Evolutionary conservation across 1,140 invertebrate genomes (phyloP).

Genomic region (Cotesia typhae): DNA sequence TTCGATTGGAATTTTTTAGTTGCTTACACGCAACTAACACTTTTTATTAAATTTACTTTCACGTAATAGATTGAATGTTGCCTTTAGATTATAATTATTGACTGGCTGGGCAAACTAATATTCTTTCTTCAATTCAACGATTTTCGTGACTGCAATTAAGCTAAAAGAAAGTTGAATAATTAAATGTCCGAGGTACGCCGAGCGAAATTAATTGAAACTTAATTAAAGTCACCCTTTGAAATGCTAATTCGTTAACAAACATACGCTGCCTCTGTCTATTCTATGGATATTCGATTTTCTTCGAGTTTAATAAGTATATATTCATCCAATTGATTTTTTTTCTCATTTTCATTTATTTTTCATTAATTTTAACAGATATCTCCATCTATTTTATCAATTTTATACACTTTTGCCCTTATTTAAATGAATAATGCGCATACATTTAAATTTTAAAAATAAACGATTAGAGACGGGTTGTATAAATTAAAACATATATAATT

Average conservation of each 20-base stretch:
- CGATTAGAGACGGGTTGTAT: not conserved
- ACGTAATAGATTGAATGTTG: constrained; percentile 9
- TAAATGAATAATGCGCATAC: too few relatives aligned
- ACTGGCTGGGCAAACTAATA: constrained; percentile 46
- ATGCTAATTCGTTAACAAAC: constrained; percentile 66
- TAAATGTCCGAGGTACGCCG: constrained; percentile 43
- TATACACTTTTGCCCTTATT: too few relatives aligned
- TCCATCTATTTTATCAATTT: not conserved
- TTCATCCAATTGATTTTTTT: constrained; percentile 13
- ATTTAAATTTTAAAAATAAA: not conserved
- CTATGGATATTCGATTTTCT: constrained; percentile 29
- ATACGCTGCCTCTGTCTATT: constrained; percentile 44
- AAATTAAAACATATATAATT: constrained; percentile 43
- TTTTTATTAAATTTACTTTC: constrained; percentile 14
- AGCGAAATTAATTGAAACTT: constrained; percentile 65
- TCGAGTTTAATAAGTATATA: constrained; percentile 11
- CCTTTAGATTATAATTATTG: constrained; percentile 19
- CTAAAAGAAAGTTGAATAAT: constrained; percentile 61
- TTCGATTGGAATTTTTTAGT: not conserved
- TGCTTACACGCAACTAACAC: constrained; percentile 1
- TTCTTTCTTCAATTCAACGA: constrained; percentile 49
- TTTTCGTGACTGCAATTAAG: constrained; percentile 62
- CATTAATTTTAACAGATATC: not conserved
- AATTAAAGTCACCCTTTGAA: constrained; percentile 66
- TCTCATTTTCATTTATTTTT: not conserved